phyloP scores from a whole-genome alignment of 1,140 invertebrate species.

The Tetragonula clypearis region DNA sequence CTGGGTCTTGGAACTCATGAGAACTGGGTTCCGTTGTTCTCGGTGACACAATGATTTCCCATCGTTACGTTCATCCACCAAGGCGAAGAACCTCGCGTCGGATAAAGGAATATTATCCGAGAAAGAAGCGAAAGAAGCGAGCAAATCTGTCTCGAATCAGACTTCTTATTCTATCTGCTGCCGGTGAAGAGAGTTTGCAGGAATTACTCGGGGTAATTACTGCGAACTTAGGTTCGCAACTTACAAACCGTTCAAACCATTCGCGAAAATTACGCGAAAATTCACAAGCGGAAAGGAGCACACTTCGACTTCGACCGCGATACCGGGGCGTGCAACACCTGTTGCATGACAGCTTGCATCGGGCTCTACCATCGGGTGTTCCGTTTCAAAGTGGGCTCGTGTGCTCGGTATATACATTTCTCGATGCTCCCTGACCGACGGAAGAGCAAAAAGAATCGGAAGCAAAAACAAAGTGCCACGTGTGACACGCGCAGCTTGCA shows the following conservation, averaged over 20 bases:
- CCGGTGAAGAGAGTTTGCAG: background rate
- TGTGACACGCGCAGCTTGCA: constrained; percentile 34
- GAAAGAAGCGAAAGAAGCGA: background rate
- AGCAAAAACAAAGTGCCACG: background rate
- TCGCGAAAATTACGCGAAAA: background rate
- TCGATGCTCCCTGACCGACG: background rate
- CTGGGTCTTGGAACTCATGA: constrained; percentile 12
- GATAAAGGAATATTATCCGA: background rate
- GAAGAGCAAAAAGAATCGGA: background rate
- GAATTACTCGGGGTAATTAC: background rate
- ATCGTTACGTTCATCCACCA: background rate
- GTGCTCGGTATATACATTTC: background rate
- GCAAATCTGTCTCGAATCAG: background rate
- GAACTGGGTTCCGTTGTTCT: constrained; percentile 32
- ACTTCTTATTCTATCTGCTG: too few species aligned
- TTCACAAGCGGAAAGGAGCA: background rate
- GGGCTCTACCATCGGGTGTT: constrained; percentile 20
- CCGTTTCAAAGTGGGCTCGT: background rate
- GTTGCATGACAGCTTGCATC: constrained; percentile 8
- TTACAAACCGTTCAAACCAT: background rate
- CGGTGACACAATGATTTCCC: constrained; percentile 38
- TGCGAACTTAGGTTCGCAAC: background rate
- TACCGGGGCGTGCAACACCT: constrained; percentile 23
- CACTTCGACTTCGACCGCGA: background rate
- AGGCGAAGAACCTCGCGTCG: background rate